Conservation (phyloP, 2,113 vertebrate genomes). For the Brachyhypopomus occidentalis region DNA sequence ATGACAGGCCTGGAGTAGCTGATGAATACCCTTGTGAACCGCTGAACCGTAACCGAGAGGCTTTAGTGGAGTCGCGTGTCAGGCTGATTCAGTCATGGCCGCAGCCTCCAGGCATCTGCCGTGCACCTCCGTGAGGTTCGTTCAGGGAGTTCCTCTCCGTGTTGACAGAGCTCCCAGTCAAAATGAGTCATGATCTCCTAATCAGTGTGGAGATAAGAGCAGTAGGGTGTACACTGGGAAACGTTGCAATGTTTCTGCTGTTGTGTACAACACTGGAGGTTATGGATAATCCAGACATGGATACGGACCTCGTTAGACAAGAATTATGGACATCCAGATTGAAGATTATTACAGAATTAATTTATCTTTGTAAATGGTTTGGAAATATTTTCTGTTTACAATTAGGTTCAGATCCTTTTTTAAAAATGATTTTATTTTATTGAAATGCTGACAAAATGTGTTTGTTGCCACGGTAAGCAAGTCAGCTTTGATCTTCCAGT, state of each 20-base stretch:
- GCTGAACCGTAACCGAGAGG: too few relatives aligned
- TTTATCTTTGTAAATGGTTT: background rate
- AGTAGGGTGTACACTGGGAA: background rate
- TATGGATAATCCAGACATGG: background rate
- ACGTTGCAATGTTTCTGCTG: background rate
- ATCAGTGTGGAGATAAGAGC: background rate
- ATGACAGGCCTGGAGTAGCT: background rate
- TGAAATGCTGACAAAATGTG: background rate
- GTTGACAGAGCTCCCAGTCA: background rate
- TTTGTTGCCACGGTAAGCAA: background rate
- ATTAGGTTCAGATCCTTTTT: too few relatives aligned
- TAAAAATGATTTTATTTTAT: background rate
- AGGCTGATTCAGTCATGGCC: background rate
- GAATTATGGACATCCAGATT: too few relatives aligned
- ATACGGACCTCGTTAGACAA: too few relatives aligned
- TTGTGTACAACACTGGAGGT: background rate
- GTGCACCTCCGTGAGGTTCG: background rate
- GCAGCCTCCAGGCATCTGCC: background rate
- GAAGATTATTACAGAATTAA: background rate
- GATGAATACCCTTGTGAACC: too few relatives aligned
- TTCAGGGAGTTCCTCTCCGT: constrained; percentile 14
- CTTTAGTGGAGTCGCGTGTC: too few relatives aligned
- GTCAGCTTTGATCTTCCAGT: background rate
- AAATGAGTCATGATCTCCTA: constrained; percentile 15
- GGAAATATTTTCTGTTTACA: too few relatives aligned